phyloP scores from a whole-genome alignment of 23 tunicate genomes.

The Ascidia mentula region DNA sequence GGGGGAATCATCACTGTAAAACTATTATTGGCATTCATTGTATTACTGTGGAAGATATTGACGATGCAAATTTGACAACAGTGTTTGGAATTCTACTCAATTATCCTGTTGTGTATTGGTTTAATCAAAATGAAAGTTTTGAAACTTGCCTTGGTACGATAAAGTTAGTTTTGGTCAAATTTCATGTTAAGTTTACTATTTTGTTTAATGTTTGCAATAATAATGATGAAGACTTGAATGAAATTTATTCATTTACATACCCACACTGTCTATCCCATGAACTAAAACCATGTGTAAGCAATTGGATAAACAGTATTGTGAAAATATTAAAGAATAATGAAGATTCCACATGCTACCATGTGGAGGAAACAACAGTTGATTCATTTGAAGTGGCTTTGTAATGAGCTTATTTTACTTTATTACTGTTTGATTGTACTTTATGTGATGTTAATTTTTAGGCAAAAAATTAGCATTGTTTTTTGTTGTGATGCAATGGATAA shows the following conservation, averaged over 20 bases:
- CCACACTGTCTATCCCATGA: conserved; percentile 9
- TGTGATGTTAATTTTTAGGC: not conserved
- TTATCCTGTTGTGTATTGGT: conserved; percentile 59
- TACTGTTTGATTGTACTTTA: not conserved
- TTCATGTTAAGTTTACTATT: not conserved
- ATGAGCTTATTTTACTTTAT: not conserved
- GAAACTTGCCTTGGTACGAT: conserved; percentile 31
- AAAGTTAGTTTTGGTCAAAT: conserved; percentile 18
- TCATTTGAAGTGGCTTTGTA: conserved; percentile 1
- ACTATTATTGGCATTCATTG: not conserved
- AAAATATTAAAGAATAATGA: not conserved
- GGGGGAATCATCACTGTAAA: not conserved
- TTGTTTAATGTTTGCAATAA: not conserved
- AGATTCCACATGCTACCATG: not conserved
- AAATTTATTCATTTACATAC: conserved; percentile 38
- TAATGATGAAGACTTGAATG: not conserved
- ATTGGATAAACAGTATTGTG: conserved; percentile 14
- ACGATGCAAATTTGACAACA: not conserved
- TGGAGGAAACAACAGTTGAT: conserved; percentile 16
- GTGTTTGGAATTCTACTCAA: conserved; percentile 22
- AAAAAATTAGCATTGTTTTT: not conserved
- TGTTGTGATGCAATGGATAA: too few relatives aligned
- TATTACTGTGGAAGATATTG: not conserved
- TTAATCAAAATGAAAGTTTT: conserved; percentile 9
- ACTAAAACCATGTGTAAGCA: not conserved